Evolutionary conservation across 2,888 invertebrate genomes (phyloP).

Genomic region (Arge pagana): DNA sequence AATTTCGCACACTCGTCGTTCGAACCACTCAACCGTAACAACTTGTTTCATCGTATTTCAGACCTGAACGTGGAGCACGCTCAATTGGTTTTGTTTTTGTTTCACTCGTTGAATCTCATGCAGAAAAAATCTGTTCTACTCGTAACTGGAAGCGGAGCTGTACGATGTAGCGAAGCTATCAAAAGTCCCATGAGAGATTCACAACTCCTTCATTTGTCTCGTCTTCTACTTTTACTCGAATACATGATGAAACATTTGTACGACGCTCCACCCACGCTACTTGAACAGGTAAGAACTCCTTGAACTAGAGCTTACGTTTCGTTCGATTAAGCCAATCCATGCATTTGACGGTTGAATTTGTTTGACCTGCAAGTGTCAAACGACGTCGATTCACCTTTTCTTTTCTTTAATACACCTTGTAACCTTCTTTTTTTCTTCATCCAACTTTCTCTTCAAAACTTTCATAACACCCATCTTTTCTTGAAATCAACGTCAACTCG

Average conservation of each 20-base stretch:
- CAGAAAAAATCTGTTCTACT: constrained; percentile 94
- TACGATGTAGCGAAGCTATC: constrained; percentile 70
- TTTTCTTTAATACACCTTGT: constrained; percentile 21
- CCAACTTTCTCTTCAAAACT: neutral
- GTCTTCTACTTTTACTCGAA: constrained; percentile 85
- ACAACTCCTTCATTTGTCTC: constrained; percentile 81
- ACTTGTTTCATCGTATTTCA: constrained; percentile 50
- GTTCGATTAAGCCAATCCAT: neutral
- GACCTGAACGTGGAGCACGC: constrained; percentile 96
- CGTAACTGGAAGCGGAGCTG: constrained; percentile 76
- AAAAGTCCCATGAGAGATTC: constrained; percentile 65
- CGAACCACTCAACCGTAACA: neutral
- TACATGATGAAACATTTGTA: constrained; percentile 95
- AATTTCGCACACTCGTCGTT: constrained; percentile 4
- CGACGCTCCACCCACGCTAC: constrained; percentile 83
- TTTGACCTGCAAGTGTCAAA: constrained; percentile 27
- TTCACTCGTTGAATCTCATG: constrained; percentile 93
- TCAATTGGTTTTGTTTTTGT: constrained; percentile 88
- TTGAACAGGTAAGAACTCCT: constrained; percentile 73
- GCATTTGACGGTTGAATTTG: constrained; percentile 20
- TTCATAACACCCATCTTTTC: neutral
- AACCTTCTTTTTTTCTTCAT: neutral
- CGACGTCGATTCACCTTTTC: constrained; percentile 13
- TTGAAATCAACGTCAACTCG: constrained; percentile 7
- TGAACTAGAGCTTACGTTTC: constrained; percentile 44